Evolutionary conservation across 2,113 vertebrate species (phyloP).

Genomic region (Edolisoma coerulescens): DNA sequence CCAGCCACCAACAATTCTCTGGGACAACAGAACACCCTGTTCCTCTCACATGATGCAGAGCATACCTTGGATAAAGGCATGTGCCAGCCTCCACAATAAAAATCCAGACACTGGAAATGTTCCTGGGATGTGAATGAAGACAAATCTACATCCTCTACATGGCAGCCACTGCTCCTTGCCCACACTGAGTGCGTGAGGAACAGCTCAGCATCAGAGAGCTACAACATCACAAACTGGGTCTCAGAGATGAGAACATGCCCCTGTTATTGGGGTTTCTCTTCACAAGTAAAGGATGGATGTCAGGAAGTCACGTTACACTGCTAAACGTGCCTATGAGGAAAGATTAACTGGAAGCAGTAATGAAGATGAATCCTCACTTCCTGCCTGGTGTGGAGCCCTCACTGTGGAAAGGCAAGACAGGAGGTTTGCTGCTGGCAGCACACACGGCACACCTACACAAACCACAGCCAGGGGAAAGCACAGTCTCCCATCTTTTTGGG

Average conservation of each 20-base stretch:
- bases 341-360: neutral
- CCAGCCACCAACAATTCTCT: neutral
- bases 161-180: neutral
- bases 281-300: neutral
- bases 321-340: fast-evolving
- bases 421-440: neutral
- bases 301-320: neutral
- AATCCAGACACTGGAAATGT: neutral
- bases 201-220: neutral
- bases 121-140: neutral
- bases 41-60: neutral
- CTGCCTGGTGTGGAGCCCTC: neutral
- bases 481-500: neutral
- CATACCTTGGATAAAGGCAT: neutral
- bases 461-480: neutral
- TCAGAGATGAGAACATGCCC: neutral
- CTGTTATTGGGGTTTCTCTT: fast-evolving
- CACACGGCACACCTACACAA: neutral
- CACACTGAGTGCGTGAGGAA: neutral
- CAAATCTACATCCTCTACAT: neutral
- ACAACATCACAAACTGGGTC: fast-evolving
- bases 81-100: neutral
- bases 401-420: neutral
- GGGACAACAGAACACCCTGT: neutral
- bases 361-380: neutral